Base-by-base conservation (phyloP, 2,888 invertebrate species). In the Oxycera nigricornis region DNA sequence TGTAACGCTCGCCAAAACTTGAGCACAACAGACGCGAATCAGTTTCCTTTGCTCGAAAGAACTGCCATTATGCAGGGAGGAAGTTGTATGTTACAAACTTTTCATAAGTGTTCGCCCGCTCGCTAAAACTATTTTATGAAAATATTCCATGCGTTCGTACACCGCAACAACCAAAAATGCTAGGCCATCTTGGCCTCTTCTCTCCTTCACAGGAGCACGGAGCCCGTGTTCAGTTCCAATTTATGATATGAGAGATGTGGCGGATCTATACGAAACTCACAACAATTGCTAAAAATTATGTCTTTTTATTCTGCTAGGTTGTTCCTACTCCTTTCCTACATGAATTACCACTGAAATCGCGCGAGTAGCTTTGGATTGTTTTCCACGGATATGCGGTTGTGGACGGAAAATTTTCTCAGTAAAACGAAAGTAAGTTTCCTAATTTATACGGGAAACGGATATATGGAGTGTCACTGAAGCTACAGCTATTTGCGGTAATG, bases 11-110 rank as follows among this genome's bases (percentile, higher is more conserved):
- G n/a, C 1, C 31, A 31, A 30, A 55, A 70, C 17, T 70, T 55
- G 17, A 22, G 22, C 55, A 70, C 52, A 52, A 70, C 55, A 70
- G 35, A 14, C 24, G 31, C 22, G 50, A 22, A 67, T 30, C 70
- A 52, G 52, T 50, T 50, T 17, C 28, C 68, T 52, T 52, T n/a
- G 22, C 52, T 55, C 52, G 31, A 52, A 30, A 52, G 55, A 52
- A 55, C 70, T 55, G 22, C 70, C 72, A 55, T 26, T 59, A 57
- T 22, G 59, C 72, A 11, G 57, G 17, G 31, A 67, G 73, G 73
- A 73, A 73, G 73, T 65, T 65, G 50, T 73, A 65, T 35, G 65
- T 73, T 52, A 73, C 30, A 73, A 73, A 73, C 31, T 73, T 73
- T 73, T 55, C 73, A 73, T 73, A 73, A 73, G 73, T 73, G 65